Conservation (phyloP, 2,797 vertebrate genomes). For the Darevskia nairensis region DNA sequence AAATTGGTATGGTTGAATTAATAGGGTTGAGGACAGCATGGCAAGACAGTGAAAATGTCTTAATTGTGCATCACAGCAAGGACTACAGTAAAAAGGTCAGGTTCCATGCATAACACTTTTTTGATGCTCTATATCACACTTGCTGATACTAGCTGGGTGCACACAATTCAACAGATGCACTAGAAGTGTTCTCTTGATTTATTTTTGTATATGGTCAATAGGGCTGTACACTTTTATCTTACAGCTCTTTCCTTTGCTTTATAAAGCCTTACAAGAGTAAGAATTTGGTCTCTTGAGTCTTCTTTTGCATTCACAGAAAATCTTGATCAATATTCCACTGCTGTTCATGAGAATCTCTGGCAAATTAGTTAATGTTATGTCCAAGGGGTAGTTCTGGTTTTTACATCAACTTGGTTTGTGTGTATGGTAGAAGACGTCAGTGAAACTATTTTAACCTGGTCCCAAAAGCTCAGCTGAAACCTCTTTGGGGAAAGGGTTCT, state of each 20-base stretch:
- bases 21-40: conserved; percentile 24
- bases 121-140: conserved; percentile 23
- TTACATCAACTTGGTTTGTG: conserved; percentile 2
- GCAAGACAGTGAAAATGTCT: neutral
- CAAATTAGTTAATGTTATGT: conserved; percentile 21
- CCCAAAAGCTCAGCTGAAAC: no score
- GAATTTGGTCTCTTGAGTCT: neutral
- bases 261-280: conserved; percentile 37
- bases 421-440: neutral
- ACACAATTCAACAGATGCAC: conserved; percentile 28
- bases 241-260: conserved; percentile 60
- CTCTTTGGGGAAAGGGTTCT: no score
- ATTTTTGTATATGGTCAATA: conserved; percentile 61
- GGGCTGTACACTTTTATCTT: conserved; percentile 48
- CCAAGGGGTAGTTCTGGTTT: conserved; percentile 12
- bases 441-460: neutral
- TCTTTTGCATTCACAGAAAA: neutral
- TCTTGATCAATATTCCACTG: neutral
- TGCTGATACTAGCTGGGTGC: conserved; percentile 29
- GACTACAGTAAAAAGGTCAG: conserved; percentile 8
- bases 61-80: conserved; percentile 13
- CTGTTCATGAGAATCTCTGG: neutral
- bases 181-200: conserved; percentile 45
- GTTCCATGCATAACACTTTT: conserved; percentile 29
- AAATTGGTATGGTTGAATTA: neutral